A percentile compares a stretch with the other conserved stretches of the same genome.
Evolutionary conservation across 2,113 vertebrate species (phyloP).

Genomic region (Tupaia tana): DNA sequence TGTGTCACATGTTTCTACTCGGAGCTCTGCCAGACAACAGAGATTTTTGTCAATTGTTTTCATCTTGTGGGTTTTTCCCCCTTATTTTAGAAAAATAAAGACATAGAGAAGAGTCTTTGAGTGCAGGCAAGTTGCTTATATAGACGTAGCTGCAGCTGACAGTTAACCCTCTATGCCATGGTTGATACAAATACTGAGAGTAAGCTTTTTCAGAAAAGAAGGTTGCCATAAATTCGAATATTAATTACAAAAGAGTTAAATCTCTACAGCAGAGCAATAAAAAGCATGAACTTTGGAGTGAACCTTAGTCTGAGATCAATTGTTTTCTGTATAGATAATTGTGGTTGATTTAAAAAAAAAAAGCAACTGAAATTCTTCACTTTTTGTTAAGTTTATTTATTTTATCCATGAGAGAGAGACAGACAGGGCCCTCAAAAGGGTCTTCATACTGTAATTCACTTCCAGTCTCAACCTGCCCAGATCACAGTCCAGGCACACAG

Average conservation of each 20-base stretch:
- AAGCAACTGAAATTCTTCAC: not conserved
- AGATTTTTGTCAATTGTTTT: not conserved
- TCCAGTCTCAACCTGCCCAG: too few species aligned
- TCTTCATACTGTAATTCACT: too few species aligned
- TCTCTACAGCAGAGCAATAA: not conserved
- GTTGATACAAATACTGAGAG: not conserved
- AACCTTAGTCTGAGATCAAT: not conserved
- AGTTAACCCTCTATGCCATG: not conserved
- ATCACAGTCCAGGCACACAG: too few species aligned
- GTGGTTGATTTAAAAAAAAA: not conserved
- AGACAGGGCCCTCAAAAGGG: too few species aligned
- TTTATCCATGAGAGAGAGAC: too few species aligned
- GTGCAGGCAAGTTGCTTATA: not conserved
- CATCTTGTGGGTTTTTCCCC: not conserved
- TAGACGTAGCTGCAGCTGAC: not conserved
- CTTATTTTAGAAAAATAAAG: constrained; percentile 12
- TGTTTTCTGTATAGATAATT: not conserved
- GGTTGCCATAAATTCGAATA: not conserved
- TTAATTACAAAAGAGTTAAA: not conserved
- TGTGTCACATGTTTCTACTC: constrained; percentile 60
- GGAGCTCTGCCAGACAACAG: not conserved
- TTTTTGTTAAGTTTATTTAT: not conserved
- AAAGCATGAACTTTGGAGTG: not conserved
- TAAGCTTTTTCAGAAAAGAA: not conserved
- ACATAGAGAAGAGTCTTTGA: not conserved